Percentiles rank a stretch among this genome's conserved stretches.
Evolutionary conservation across 1,140 invertebrate species (phyloP).

Genomic region (Drosophila arawakana): DNA sequence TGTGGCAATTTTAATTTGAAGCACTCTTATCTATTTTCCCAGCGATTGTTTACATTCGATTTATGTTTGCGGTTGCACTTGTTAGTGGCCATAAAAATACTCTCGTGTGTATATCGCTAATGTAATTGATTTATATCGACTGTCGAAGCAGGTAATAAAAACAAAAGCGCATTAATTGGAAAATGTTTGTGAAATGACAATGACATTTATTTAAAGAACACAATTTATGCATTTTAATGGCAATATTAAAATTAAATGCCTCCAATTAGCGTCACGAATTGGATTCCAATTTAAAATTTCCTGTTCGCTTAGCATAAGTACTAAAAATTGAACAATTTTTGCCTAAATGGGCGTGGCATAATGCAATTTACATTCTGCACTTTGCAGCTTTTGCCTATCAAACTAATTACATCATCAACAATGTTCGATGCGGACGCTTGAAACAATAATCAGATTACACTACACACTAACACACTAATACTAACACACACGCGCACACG

Average conservation of each 20-base stretch:
- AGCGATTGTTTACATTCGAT: constrained; percentile 37
- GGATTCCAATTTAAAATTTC: neutral
- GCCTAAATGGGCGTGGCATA: constrained; percentile 46
- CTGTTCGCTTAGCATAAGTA: neutral
- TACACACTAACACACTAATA: constrained; percentile 4
- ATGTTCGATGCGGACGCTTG: constrained; percentile 56
- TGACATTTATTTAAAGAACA: constrained; percentile 7
- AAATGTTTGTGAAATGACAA: constrained; percentile 7
- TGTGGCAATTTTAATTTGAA: neutral
- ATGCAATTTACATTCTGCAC: constrained; percentile 60
- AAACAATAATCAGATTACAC: constrained; percentile 74
- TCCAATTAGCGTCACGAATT: constrained; percentile 29
- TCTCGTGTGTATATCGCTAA: constrained; percentile 19
- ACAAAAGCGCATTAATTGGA: constrained; percentile 23
- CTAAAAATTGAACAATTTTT: constrained; percentile 24
- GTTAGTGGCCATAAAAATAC: constrained; percentile 52
- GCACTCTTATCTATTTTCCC: constrained; percentile 14
- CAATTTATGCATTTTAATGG: constrained; percentile 28
- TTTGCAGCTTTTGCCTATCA: constrained; percentile 51
- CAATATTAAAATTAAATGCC: constrained; percentile 55
- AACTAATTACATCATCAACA: constrained; percentile 64
- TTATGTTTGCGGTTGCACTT: constrained; percentile 53
- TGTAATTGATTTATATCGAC: constrained; percentile 42
- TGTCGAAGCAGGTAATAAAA: constrained; percentile 8
- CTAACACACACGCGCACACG: neutral